These are phyloP conservation scores for Lemur catta DNA, from an alignment of 2,797 vertebrate species.

Conservation along the genomic window DNA sequence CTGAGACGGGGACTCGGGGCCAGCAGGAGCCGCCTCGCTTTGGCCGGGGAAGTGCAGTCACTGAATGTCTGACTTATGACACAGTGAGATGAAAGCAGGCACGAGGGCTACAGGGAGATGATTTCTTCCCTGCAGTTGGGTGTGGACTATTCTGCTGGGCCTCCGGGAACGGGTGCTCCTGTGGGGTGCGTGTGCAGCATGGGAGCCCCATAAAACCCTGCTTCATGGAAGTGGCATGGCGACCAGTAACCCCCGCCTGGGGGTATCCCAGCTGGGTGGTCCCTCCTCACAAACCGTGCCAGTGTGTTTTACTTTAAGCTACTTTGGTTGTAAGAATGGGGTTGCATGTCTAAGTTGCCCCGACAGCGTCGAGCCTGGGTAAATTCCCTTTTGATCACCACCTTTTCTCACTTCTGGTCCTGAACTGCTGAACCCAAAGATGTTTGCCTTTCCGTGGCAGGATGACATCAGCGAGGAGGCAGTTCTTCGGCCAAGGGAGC, in stretches of 20 bases:
- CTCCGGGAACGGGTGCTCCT: neutral
- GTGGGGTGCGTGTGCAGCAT: neutral
- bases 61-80: slow-evolving; percentile 30
- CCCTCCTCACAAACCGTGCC: neutral
- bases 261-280: neutral
- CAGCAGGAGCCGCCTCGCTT: neutral
- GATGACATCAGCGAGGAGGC: slow-evolving; percentile 72
- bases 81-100: neutral
- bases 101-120: neutral
- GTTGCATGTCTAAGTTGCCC: neutral
- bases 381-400: neutral
- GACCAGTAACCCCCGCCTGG: fast-evolving
- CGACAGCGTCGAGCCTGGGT: neutral
- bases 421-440: slow-evolving; percentile 60
- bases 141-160: neutral
- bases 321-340: neutral
- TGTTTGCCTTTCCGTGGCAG: slow-evolving; percentile 28
- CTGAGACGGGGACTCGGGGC: neutral
- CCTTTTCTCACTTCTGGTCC: slow-evolving; percentile 33
- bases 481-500: slow-evolving; percentile 36
- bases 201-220: neutral
- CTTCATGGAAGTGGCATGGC: fast-evolving
- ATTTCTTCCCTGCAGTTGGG: neutral
- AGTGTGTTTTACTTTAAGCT: neutral
- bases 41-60: slow-evolving; percentile 4